Conservation (phyloP, 2,888 invertebrate genomes). For the Plebejus argus region DNA sequence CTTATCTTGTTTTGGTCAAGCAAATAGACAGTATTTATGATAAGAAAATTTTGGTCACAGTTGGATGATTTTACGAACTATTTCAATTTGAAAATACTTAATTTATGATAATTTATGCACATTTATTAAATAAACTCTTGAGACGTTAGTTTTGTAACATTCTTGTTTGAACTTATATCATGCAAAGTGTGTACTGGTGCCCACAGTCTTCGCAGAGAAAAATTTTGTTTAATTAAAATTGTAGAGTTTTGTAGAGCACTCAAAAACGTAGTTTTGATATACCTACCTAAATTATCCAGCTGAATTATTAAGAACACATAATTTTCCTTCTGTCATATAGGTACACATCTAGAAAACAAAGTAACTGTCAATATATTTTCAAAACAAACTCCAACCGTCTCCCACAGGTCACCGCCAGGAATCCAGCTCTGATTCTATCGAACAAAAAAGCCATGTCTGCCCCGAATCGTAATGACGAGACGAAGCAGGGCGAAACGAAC, state of each 20-base stretch:
- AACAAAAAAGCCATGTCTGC: conserved; percentile 54
- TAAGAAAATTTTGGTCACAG: background rate
- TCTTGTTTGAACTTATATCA: background rate
- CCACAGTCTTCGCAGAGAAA: too few relatives aligned
- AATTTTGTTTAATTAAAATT: too few relatives aligned
- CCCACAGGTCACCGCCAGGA: conserved; percentile 40
- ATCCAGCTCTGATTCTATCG: conserved; percentile 43
- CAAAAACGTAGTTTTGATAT: too few relatives aligned
- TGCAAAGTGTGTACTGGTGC: background rate
- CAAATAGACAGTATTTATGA: background rate
- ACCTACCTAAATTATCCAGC: too few relatives aligned
- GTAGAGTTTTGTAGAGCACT: too few relatives aligned
- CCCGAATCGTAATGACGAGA: conserved; percentile 48
- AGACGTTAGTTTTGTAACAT: background rate
- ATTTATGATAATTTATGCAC: background rate
- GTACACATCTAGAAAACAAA: too few relatives aligned
- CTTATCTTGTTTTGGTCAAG: background rate
- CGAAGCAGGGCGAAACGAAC: conserved; percentile 51
- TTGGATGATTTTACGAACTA: background rate
- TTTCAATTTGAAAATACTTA: background rate
- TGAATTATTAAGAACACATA: too few relatives aligned
- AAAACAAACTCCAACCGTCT: conserved; percentile 25
- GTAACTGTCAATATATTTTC: background rate
- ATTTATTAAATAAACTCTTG: background rate
- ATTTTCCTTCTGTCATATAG: too few relatives aligned